Conservation (phyloP, 2,113 vertebrate species). For the Psophia crepitans region DNA sequence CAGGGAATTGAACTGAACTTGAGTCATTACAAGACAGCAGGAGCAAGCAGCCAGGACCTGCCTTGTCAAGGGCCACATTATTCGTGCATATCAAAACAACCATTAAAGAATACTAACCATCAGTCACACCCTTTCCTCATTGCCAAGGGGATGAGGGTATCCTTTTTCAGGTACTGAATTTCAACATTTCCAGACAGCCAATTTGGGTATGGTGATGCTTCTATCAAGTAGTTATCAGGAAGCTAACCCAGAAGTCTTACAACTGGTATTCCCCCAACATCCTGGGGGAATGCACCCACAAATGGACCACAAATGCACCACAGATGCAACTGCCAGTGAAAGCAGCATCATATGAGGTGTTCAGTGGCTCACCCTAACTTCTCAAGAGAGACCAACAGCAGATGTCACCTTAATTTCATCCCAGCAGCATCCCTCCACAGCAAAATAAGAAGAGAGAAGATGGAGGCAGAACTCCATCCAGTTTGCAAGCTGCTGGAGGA, state of each 20-base stretch:
- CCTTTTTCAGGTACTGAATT: not conserved
- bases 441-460: not conserved
- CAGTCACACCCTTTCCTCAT: not conserved
- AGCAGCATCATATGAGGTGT: fast-evolving
- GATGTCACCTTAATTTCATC: not conserved
- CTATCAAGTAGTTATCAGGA: not conserved
- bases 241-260: not conserved
- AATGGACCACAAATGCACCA: not conserved
- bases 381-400: not conserved
- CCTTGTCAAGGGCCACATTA: not conserved
- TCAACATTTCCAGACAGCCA: not conserved
- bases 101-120: not conserved
- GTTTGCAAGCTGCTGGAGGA: not conserved
- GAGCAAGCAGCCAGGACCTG: not conserved
- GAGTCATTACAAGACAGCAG: not conserved
- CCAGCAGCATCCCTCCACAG: not conserved
- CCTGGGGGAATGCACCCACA: too few relatives aligned
- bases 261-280: not conserved
- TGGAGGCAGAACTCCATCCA: not conserved
- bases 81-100: not conserved
- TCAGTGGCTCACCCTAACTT: not conserved
- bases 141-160: fast-evolving
- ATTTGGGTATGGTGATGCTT: not conserved
- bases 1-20: not conserved
- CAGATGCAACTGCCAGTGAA: fast-evolving